These are phyloP conservation scores for Lissonota sp. DNA, from an alignment of 2,888 invertebrate species.

Conservation along the genomic window DNA sequence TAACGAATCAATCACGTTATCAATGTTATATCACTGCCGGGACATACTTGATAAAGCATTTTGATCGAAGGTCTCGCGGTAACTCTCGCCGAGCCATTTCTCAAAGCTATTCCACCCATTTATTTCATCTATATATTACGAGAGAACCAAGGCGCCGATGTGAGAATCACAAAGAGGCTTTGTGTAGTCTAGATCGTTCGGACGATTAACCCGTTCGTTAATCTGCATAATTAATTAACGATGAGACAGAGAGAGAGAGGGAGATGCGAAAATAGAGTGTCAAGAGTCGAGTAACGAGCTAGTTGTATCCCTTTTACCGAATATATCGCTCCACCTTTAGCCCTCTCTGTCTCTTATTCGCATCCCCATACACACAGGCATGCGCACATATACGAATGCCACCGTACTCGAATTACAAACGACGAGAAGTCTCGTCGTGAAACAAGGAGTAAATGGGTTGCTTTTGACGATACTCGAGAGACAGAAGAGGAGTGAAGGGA, in stretches of 20 bases:
- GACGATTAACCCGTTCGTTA: slow-evolving; percentile 67
- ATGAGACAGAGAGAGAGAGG: slow-evolving; percentile 38
- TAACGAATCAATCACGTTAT: slow-evolving; percentile 47
- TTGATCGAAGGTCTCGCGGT: slow-evolving; percentile 33
- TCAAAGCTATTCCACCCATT: slow-evolving; percentile 32
- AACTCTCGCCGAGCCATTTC: slow-evolving; percentile 37
- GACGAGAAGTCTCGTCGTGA: slow-evolving; percentile 25
- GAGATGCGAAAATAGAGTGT: slow-evolving; percentile 17
- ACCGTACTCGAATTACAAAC: slow-evolving; percentile 61
- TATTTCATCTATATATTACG: slow-evolving; percentile 21
- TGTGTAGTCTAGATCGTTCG: slow-evolving; percentile 61
- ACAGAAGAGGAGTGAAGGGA: slow-evolving; percentile 15
- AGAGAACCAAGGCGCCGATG: slow-evolving; percentile 52
- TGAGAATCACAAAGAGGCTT: slow-evolving; percentile 61
- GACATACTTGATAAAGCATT: slow-evolving; percentile 42
- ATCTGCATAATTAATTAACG: slow-evolving; percentile 69
- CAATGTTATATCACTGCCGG: slow-evolving; percentile 18
- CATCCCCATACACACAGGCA: neutral
- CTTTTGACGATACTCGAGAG: slow-evolving; percentile 40
- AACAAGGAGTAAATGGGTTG: slow-evolving; percentile 25
- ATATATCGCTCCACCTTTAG: neutral
- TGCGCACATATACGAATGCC: slow-evolving; percentile 11
- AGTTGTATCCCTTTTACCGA: slow-evolving; percentile 4
- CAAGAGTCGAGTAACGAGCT: slow-evolving; percentile 42
- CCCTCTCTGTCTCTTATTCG: slow-evolving; percentile 7